phyloP scores from a whole-genome alignment of 2,888 invertebrate genomes.

The Sussaba pulchella region DNA sequence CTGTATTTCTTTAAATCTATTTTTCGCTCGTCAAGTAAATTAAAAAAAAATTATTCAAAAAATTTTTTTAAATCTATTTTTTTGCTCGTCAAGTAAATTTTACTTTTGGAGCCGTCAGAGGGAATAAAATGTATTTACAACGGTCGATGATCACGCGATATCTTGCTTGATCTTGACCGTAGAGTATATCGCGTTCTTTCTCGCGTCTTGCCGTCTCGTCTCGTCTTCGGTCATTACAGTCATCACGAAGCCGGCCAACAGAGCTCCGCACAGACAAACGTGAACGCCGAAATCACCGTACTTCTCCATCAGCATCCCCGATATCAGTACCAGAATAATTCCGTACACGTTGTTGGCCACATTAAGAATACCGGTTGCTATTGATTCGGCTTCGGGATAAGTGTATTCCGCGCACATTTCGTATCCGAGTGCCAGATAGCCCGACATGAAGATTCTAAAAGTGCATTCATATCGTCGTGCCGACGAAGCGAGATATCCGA shows the following conservation, averaged over 20 bases:
- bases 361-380: conserved; percentile 89
- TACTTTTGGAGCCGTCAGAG: too few species aligned
- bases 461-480: not conserved
- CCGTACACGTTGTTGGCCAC: conserved; percentile 84
- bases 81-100: too few species aligned
- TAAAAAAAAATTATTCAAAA: too few species aligned
- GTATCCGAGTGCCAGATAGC: conserved; percentile 90
- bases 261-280: conserved; percentile 75
- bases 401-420: conserved; percentile 91
- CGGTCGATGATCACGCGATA: not conserved
- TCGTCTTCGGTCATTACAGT: conserved; percentile 79
- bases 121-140: too few species aligned
- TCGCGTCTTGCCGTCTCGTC: conserved; percentile 78
- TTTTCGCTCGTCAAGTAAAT: too few species aligned
- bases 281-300: conserved; percentile 81
- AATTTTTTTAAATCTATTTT: too few species aligned
- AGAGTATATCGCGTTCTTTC: conserved; percentile 62
- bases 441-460: conserved; percentile 90
- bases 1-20: too few species aligned
- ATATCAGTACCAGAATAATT: conserved; percentile 77
- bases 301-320: conserved; percentile 77
- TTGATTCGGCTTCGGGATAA: conserved; percentile 90
- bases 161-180: conserved; percentile 48
- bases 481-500: not conserved
- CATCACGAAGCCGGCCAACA: conserved; percentile 78